phyloP scores from a whole-genome alignment of 1,140 invertebrate genomes.

The Anastrepha obliqua region DNA sequence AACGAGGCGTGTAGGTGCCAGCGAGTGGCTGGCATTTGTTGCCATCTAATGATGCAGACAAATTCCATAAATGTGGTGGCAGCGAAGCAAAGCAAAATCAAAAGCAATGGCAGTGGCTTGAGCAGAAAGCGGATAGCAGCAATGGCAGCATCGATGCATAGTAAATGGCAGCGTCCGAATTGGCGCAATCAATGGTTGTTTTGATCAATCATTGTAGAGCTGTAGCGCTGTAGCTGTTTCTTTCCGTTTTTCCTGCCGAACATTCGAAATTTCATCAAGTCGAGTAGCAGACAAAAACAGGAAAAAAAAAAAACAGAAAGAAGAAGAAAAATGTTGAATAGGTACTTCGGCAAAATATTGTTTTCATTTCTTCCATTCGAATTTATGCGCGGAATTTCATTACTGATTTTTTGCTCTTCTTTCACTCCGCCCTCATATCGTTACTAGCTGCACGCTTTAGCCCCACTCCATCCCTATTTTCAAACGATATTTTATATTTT shows the following conservation, averaged over 20 bases:
- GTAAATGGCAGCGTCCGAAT: conserved; percentile 10
- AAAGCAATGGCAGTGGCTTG: neutral
- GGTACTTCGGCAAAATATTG: conserved; percentile 31
- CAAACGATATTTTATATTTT: conserved; percentile 3
- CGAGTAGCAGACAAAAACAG: neutral
- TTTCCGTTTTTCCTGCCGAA: neutral
- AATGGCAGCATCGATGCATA: neutral
- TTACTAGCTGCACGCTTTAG: neutral
- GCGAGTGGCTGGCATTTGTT: conserved; percentile 15
- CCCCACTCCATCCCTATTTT: neutral
- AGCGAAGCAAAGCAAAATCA: neutral
- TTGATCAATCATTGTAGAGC: neutral
- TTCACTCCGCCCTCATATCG: neutral
- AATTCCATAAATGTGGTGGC: conserved; percentile 41
- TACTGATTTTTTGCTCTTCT: neutral
- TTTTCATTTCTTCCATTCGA: conserved; percentile 23
- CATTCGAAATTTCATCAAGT: conserved; percentile 37
- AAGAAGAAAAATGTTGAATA: conserved; percentile 9
- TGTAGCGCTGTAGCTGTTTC: neutral
- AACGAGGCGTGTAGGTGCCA: conserved; percentile 2
- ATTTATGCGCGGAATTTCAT: conserved; percentile 36
- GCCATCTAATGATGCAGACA: conserved; percentile 36
- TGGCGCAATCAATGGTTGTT: conserved; percentile 35
- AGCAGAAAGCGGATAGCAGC: neutral
- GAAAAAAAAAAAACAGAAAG: no score